A percentile compares a stretch with the other conserved stretches of the same genome.
Conservation (phyloP, 1,140 invertebrate genomes). For the Pararge aegeria region DNA sequence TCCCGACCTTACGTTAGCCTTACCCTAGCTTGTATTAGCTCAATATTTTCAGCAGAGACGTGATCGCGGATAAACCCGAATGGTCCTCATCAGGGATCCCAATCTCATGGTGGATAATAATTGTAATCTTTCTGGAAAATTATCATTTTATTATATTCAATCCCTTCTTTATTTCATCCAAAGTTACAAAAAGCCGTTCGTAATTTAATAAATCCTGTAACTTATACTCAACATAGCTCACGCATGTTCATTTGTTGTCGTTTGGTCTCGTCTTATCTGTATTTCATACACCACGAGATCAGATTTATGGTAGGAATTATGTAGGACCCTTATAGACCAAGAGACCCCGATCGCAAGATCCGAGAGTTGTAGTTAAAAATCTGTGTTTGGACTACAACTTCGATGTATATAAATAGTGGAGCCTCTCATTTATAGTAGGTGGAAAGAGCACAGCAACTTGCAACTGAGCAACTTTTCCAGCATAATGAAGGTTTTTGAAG, state of each 20-base stretch:
- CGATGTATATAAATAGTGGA: too few species aligned
- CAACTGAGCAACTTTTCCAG: too few species aligned
- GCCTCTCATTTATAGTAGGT: too few species aligned
- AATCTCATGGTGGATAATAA: too few species aligned
- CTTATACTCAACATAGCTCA: slow-evolving; percentile 39
- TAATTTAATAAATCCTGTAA: slow-evolving; percentile 12
- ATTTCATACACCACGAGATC: slow-evolving; percentile 54
- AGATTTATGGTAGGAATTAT: slow-evolving; percentile 37
- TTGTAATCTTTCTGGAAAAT: not conserved
- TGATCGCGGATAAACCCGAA: too few species aligned
- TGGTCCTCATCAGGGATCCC: too few species aligned
- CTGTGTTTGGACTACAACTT: too few species aligned
- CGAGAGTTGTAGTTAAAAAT: not conserved
- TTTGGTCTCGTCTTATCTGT: slow-evolving; percentile 58
- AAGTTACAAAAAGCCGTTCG: slow-evolving; percentile 12
- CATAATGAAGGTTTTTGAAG: too few species aligned
- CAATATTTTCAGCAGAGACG: too few species aligned
- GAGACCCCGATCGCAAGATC: not conserved
- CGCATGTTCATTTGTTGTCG: slow-evolving; percentile 73
- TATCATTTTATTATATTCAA: not conserved
- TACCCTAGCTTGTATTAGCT: too few species aligned
- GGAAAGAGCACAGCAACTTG: too few species aligned
- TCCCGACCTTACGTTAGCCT: too few species aligned
- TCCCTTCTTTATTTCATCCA: not conserved
- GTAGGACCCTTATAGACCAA: slow-evolving; percentile 36